Base-by-base conservation (phyloP, 1,140 invertebrate genomes). In the Saccostrea echinata region DNA sequence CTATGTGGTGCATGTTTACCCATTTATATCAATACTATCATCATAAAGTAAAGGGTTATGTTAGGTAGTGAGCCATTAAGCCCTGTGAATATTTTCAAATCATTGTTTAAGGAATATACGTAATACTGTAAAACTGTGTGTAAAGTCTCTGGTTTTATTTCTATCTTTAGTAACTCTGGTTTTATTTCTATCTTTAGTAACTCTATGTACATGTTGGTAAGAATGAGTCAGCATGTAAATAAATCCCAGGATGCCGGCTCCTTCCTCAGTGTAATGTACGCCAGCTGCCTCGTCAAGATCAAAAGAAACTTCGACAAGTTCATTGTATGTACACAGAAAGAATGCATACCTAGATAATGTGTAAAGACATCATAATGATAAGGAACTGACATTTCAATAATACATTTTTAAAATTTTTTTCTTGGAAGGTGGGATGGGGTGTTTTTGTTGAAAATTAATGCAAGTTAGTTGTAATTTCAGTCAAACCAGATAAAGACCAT, bases 241-340 rank as follows among this genome's bases (percentile, higher is more conserved):
- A 97, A 97, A 64, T 97, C 98, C 11, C 97, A 98, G 95, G 98
- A 98, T 93, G 97, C 97, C 35, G 98, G 98, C 90, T 98, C 98
- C 89, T 99, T 97, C 94, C 96, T 99, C 27, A 97, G 97, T 88
- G 98, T 97, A 95, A 97, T 97, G 35, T 98, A 98, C 94, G 98
- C 97, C 27, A 97, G 97, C 76, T 97, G 97, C 90, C 95, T 99
- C 51, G 97, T 99, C 30, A 97, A 98, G 95, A 97, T 98, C n/a
- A 99, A 99, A 95, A 95, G 98, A 68, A 97, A 97, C 90, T 98
- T 99, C 94, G 99, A 99, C 95, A 97, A 97, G 91, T 98, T 98
- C 91, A 98, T 99, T 97, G 96, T 95, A 92, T 92, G 94, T 93
- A n/a, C 13, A 0, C 6, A n/a, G 18, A 61, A 18, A 21, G 6